A percentile compares a stretch with the other conserved stretches of the same genome.
Conservation (phyloP, 2,888 invertebrate species). For the Frankliniella intonsa region DNA sequence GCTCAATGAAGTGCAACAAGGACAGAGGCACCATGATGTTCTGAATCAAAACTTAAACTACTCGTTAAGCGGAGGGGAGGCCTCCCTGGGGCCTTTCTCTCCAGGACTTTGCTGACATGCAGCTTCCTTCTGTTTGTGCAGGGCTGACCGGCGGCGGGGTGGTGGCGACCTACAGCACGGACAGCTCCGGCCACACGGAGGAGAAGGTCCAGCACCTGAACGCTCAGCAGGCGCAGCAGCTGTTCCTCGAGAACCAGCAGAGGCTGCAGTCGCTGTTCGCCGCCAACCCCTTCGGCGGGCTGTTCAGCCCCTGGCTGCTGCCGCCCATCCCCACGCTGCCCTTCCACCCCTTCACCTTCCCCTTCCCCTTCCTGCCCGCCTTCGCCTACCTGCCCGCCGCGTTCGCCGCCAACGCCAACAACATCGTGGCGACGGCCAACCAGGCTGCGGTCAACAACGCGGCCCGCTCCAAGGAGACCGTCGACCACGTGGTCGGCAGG, state of each 20-base stretch:
- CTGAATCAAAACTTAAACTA: too few species aligned
- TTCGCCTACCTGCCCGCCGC: conserved; percentile 18
- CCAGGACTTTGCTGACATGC: neutral
- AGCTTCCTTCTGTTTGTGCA: neutral
- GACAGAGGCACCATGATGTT: too few species aligned
- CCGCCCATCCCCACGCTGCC: neutral
- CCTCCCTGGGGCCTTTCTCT: too few species aligned
- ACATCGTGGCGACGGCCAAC: conserved; percentile 15
- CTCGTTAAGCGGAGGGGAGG: too few species aligned
- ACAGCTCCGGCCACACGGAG: neutral
- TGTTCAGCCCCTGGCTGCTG: conserved; percentile 7
- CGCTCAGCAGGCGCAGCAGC: conserved; percentile 11
- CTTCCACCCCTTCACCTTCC: neutral
- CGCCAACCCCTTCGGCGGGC: neutral
- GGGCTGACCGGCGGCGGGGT: conserved; percentile 4
- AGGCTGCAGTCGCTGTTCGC: conserved; percentile 3
- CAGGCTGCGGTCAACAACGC: neutral
- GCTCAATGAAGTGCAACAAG: too few species aligned
- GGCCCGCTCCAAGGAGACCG: neutral
- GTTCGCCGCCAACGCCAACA: conserved; percentile 7
- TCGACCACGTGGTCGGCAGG: neutral
- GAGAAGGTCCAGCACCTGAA: neutral
- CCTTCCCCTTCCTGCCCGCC: neutral
- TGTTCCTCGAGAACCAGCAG: conserved; percentile 10
- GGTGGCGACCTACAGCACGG: neutral